These are phyloP conservation scores for Varanus salvator DNA, from an alignment of 2,113 vertebrate genomes.

Conservation along the genomic window DNA sequence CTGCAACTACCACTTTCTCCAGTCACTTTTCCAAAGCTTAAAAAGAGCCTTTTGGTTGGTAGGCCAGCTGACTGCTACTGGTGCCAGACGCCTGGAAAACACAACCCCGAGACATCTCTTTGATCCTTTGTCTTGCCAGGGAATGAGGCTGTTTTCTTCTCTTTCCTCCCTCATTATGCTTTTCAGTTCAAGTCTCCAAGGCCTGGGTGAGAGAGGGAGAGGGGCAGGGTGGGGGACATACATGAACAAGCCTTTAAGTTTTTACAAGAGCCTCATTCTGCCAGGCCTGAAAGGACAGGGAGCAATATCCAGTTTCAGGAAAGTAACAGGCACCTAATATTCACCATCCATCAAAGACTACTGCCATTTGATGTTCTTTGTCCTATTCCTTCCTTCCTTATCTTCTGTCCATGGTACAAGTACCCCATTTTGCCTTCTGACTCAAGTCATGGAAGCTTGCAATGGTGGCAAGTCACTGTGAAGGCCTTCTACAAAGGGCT, in stretches of 20 bases:
- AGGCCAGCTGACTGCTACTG: neutral
- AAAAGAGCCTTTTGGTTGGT: rapidly evolving
- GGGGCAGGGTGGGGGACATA: neutral
- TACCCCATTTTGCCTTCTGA: constrained; percentile 3
- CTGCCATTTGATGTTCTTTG: neutral
- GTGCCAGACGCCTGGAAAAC: neutral
- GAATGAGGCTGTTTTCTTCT: neutral
- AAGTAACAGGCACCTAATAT: neutral
- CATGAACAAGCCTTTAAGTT: neutral
- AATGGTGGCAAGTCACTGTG: neutral
- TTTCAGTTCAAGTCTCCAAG: constrained; percentile 14
- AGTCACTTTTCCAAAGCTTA: rapidly evolving
- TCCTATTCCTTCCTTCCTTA: neutral
- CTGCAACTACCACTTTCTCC: rapidly evolving
- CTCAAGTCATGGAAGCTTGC: neutral
- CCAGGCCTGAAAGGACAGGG: neutral
- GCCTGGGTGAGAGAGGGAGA: constrained; percentile 19
- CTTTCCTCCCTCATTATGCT: neutral
- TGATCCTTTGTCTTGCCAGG: constrained; percentile 24
- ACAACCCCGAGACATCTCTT: neutral
- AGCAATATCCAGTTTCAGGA: neutral
- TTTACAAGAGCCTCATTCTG: constrained; percentile 51
- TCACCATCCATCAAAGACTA: neutral
- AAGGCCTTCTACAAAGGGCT: neutral
- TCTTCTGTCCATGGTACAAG: rapidly evolving